Base-by-base conservation (phyloP, 2,113 vertebrate species). In the Bostrychus sinensis region DNA sequence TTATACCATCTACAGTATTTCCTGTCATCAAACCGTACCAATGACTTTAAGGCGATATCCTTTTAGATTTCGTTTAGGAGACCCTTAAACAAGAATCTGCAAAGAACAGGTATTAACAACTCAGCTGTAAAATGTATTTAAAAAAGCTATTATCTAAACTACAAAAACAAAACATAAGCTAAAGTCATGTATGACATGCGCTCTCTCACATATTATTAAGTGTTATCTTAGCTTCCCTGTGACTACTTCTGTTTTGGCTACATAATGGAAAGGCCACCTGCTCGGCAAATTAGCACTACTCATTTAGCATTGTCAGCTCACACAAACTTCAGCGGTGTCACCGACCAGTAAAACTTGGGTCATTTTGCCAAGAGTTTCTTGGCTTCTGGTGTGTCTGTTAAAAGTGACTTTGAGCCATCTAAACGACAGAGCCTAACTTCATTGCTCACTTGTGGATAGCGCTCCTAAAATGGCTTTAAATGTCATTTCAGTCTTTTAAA, bases 221-320 rank as follows among this genome's bases (percentile, higher is more conserved):
- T 75, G 73, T 62, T 72, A 75, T 54, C 57, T 75, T 38, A 41
- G n/a, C 39, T 17, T 42, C n/a, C n/a, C 38, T 17, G n/a, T 17
- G 7, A 42, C 16, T 41, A 41, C 10, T 41, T 41, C 39, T 42
- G 19, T n/a, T n/a, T n/a, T n/a, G n/a, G n/a, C n/a, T n/a, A 16
- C 16, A 41, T 14, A 41, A 7, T 17, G 4, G 39, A 43, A 42
- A 19, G 20, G 41, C 19, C 19, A 20, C 41, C 17, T 43, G 3
- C 7, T 26, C 55, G 30, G 23, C 38, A 56, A 62, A 65, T 75
- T 46, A 72, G 46, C 10, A 0, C 62, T 50, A 48, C 64, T 66
- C 42, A 72, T 42, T 70, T 58, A 67, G 63, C 64, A 63, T 70
- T 60, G 42, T 38, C 25, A 28, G 22, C 54, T 28, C 36, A 41